Evolutionary conservation across 2,113 vertebrate species (phyloP).

Genomic region (Anoplopoma fimbria): DNA sequence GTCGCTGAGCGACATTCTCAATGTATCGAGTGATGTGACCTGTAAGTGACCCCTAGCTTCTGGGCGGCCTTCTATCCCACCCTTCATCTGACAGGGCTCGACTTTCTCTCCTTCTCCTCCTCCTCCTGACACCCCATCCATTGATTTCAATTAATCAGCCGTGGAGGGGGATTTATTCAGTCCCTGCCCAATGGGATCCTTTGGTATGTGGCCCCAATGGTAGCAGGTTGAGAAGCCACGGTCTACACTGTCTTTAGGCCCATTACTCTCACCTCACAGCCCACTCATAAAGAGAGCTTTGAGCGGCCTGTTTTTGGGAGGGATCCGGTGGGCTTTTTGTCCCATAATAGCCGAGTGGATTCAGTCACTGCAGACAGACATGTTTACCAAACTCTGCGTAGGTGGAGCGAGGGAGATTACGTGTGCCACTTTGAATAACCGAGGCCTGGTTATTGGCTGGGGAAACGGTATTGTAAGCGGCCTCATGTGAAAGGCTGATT

Average conservation of each 20-base stretch:
- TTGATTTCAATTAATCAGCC: constrained; percentile 81
- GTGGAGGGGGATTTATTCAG: constrained; percentile 76
- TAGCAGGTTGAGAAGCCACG: constrained; percentile 81
- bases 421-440: constrained; percentile 67
- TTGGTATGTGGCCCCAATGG: constrained; percentile 77
- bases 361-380: constrained; percentile 66
- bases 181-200: constrained; percentile 70
- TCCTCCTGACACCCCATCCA: constrained; percentile 68
- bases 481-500: neutral
- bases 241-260: constrained; percentile 75
- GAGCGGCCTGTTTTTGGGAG: constrained; percentile 67
- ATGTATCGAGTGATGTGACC: constrained; percentile 50
- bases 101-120: constrained; percentile 60
- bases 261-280: constrained; percentile 85
- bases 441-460: constrained; percentile 29
- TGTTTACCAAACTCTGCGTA: constrained; percentile 78
- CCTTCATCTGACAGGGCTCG: constrained; percentile 50
- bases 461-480: constrained; percentile 19
- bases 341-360: constrained; percentile 70
- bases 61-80: constrained; percentile 53
- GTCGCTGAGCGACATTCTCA: constrained; percentile 14
- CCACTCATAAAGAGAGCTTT: constrained; percentile 79
- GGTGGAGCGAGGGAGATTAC: constrained; percentile 66
- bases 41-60: constrained; percentile 56
- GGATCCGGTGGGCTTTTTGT: constrained; percentile 80